A percentile compares a stretch with the other conserved stretches of the same genome.
phyloP scores from a whole-genome alignment of 2,888 invertebrate species.

The Eristalis tenax region DNA sequence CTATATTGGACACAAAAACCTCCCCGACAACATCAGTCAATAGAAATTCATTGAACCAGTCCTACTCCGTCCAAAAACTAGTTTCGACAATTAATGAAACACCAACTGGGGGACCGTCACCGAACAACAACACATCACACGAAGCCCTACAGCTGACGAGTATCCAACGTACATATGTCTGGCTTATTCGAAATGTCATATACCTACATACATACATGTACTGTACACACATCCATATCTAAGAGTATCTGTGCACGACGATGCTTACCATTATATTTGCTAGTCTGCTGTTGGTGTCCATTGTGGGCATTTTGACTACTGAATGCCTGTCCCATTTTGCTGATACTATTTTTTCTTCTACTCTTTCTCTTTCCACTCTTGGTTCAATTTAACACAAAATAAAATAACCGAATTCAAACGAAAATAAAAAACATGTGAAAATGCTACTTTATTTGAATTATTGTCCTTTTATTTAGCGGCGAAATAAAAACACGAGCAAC shows the following conservation, averaged over 20 bases:
- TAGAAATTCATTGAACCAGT: constrained; percentile 30
- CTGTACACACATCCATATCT: constrained; percentile 6
- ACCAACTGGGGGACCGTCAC: background rate
- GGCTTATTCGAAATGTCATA: constrained; percentile 8
- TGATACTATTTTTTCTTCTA: background rate
- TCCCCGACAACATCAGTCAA: background rate
- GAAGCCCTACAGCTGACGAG: constrained; percentile 48
- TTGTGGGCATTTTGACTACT: constrained; percentile 72
- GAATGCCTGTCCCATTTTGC: constrained; percentile 73
- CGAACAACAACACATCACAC: constrained; percentile 1
- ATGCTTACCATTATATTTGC: constrained; percentile 74
- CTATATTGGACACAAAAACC: background rate
- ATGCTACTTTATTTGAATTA: constrained; percentile 12
- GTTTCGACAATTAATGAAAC: constrained; percentile 41
- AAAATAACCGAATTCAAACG: constrained; percentile 7
- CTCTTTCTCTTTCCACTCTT: background rate
- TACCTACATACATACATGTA: background rate
- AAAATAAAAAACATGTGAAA: background rate
- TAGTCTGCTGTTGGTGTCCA: constrained; percentile 71
- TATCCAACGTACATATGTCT: background rate
- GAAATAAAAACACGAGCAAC: constrained; percentile 31
- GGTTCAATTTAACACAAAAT: background rate
- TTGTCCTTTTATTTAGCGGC: constrained; percentile 3
- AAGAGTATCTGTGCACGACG: constrained; percentile 4
- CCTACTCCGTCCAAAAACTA: constrained; percentile 28